phyloP scores from a whole-genome alignment of 2,113 vertebrate genomes.

The Clarias magur region DNA sequence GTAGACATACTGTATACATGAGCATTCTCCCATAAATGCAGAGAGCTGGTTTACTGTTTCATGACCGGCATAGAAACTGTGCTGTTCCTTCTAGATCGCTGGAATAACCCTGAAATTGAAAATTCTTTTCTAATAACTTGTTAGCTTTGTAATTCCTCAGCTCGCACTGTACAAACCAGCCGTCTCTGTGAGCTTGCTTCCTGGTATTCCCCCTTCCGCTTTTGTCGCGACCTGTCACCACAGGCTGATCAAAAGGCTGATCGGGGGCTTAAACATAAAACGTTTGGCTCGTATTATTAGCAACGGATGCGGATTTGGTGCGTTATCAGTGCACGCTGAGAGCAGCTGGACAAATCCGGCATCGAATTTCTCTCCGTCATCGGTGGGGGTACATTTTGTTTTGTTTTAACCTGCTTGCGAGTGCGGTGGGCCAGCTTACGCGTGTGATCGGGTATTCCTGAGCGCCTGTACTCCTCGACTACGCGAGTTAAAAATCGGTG shows the following conservation, averaged over 20 bases:
- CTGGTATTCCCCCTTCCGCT: neutral
- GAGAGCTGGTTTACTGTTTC: too few species aligned
- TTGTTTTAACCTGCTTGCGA: neutral
- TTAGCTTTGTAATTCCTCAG: neutral
- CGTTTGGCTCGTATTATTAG: conserved; percentile 1
- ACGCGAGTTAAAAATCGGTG: neutral
- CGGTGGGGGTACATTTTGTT: neutral
- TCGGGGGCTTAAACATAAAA: neutral
- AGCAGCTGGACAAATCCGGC: conserved; percentile 11
- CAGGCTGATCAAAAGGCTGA: neutral
- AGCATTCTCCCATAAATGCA: too few species aligned
- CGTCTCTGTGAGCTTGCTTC: neutral
- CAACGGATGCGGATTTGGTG: neutral
- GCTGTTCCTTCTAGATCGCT: too few species aligned
- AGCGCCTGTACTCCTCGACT: neutral
- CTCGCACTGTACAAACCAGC: neutral
- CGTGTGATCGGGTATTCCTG: neutral
- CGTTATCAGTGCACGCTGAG: neutral
- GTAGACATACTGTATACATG: too few species aligned
- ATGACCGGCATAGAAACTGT: too few species aligned
- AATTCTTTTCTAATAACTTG: neutral
- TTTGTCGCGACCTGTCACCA: too few species aligned
- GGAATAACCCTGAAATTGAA: neutral
- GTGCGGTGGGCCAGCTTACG: neutral
- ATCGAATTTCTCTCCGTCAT: neutral